phyloP scores from a whole-genome alignment of 2,113 vertebrate species.

The Pyxicephalus adspersus region DNA sequence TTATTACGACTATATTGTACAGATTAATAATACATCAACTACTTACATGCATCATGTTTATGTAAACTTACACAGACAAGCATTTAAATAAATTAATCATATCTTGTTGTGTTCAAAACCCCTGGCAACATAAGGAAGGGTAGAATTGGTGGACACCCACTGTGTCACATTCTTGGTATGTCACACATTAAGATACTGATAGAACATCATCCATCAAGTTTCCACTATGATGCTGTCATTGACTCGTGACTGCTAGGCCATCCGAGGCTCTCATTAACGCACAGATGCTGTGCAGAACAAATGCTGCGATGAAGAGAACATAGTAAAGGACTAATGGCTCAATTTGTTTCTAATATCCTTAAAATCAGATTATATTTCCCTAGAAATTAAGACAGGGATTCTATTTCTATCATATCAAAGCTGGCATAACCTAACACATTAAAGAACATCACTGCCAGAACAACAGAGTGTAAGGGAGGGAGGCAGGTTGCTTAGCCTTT shows the following conservation, averaged over 20 bases:
- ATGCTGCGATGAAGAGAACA: conserved; percentile 56
- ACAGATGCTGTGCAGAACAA: conserved; percentile 65
- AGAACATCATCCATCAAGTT: conserved; percentile 61
- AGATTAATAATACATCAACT: conserved; percentile 55
- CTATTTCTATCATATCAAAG: conserved; percentile 41
- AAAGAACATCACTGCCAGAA: conserved; percentile 40
- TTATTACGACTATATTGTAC: conserved; percentile 47
- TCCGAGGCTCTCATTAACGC: conserved; percentile 64
- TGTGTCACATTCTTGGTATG: conserved; percentile 63
- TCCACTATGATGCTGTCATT: conserved; percentile 69
- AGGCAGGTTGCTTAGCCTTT: conserved; percentile 48
- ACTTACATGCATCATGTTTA: conserved; percentile 62
- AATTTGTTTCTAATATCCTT: conserved; percentile 48
- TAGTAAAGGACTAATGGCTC: conserved; percentile 5
- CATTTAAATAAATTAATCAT: conserved; percentile 66
- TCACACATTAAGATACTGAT: conserved; percentile 63
- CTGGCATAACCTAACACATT: conserved; percentile 51
- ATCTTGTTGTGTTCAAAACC: conserved; percentile 67
- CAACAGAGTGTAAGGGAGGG: conserved; percentile 44
- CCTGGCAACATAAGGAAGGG: conserved; percentile 59
- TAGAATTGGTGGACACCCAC: conserved; percentile 66
- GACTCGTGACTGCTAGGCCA: conserved; percentile 64
- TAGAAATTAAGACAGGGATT: conserved; percentile 45
- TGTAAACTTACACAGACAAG: conserved; percentile 62
- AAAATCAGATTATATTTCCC: conserved; percentile 54